Base-by-base conservation (phyloP, 2,113 vertebrate species). In the Melanerpes aurifrons region DNA sequence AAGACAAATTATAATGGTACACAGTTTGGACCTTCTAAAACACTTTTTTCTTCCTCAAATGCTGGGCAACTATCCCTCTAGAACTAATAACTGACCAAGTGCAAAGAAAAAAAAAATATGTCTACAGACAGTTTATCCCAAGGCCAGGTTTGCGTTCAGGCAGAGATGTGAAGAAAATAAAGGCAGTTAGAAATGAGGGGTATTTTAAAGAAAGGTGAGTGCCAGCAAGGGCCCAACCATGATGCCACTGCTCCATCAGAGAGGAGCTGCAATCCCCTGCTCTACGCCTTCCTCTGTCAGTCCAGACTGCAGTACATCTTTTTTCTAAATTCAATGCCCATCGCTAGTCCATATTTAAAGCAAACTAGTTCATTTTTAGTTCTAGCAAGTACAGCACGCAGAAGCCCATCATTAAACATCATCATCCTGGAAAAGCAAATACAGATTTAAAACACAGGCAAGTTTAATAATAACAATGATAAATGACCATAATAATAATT, bases 21-120 rank as follows among this genome's bases (percentile, higher is more conserved):
- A 72, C 11, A 43, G 43, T 86, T 95, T 75, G 87, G 82, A 63
- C 95, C 72, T 77, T 93, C 59, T 78, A 82, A 81, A 95, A 88
- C 72, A 67, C 63, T 72, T 79, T 79, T 76, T 54, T 47, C 66
- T 54, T 20, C 40, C 31, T 29, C 31, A 25, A 64, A 89, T 69
- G 90, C 84, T 35, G 64, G 83, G 28, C 69, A 89, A 75, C 73
- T 93, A 85, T 72, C 87, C 54, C 69, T 86, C 75, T 56, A 82
- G 68, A 85, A 85, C 35, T 90, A 86, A 78, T 66, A 91, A 96
- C 32, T 90, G 81, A 77, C 40, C 2, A 57, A 70, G 71, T 43
- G 87, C 0, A 7, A 94, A 59, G 57, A 31, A 26, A 12, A 56
- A 56, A 9, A 15, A 10, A 10, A 3, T 35, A 26, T 37, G 14